Evolutionary conservation across 2,797 vertebrate species (phyloP), one percentile per base, ranked within the genome.

Genomic region (Salmo trutta): DNA sequence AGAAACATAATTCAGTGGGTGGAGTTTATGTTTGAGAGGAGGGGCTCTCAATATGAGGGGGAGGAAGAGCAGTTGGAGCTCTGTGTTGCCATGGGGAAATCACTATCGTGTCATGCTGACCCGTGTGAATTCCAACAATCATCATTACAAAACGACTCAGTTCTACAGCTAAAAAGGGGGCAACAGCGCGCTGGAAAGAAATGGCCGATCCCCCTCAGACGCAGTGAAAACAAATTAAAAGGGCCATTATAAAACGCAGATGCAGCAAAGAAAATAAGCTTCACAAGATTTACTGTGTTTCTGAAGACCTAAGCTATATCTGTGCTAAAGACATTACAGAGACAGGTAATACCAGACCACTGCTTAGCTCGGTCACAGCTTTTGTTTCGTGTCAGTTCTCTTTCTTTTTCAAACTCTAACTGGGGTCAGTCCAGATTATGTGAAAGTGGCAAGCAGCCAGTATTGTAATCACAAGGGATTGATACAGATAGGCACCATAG

Each of bases 191-290:
- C 56, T n/a, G 56, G 47, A 21, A 56, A 54, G 93, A 94, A 92
- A 93, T 93, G 93, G 91, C 90, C 90, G 93, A 94, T 94, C 95
- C 93, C 93, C 93, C 85, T 75, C 88, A 94, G 94, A 92, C 90
- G 88, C 88, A 94, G 91, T 80, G 87, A 94, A 95, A 95, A 94
- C 93, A 95, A 95, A 95, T 94, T 93, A 94, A 95, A 94, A 91
- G 91, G 82, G 81, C 91, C 85, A 87, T 94, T 95, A 94, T 94
- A 95, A 94, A 94, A 95, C 88, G 92, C 93, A 95, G 94, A 96
- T 95, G 93, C 93, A 93, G 90, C 84, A 93, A 95, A 84, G 90
- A 94, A 95, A 95, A 95, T 93, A 95, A 93, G 93, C 93, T 91
- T 90, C 69, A 51, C 80, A 90, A 94, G 94, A 95, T 95, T 94